phyloP scores from a whole-genome alignment of 2,888 invertebrate genomes.

The Perizoma flavofasciatum region DNA sequence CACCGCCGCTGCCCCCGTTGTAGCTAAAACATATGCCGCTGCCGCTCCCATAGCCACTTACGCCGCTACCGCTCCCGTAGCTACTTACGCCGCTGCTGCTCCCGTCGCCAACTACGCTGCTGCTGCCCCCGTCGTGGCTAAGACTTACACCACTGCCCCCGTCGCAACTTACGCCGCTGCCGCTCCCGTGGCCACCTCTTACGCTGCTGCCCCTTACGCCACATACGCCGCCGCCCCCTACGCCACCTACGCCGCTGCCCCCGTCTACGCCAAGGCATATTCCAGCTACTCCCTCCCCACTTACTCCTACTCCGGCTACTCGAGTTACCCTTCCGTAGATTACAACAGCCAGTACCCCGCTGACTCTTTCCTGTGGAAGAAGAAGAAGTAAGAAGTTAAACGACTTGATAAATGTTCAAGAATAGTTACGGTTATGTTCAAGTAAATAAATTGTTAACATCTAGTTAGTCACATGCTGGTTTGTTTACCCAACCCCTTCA shows the following conservation, averaged over 20 bases:
- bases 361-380: constrained; percentile 28
- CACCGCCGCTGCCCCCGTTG: constrained; percentile 2
- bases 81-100: background rate
- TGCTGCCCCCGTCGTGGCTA: background rate
- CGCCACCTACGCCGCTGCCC: constrained; percentile 19
- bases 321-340: constrained; percentile 27
- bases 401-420: constrained; percentile 14
- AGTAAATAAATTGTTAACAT: constrained; percentile 25
- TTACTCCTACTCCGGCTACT: constrained; percentile 44
- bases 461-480: constrained; percentile 10
- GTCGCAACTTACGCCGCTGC: constrained; percentile 62
- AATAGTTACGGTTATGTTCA: constrained; percentile 27
- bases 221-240: constrained; percentile 4
- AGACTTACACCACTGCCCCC: constrained; percentile 30
- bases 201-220: constrained; percentile 40
- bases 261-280: constrained; percentile 35
- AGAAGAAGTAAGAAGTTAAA: constrained; percentile 35
- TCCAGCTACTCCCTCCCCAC: constrained; percentile 34
- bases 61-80: background rate
- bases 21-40: background rate
- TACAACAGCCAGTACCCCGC: constrained; percentile 28
- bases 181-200: constrained; percentile 50
- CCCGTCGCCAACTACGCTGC: background rate
- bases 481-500: background rate
- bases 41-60: constrained; percentile 1